Evolutionary conservation across 2,888 invertebrate genomes (phyloP), one percentile per base, ranked within the genome.

Genomic region (Seira ritae): DNA sequence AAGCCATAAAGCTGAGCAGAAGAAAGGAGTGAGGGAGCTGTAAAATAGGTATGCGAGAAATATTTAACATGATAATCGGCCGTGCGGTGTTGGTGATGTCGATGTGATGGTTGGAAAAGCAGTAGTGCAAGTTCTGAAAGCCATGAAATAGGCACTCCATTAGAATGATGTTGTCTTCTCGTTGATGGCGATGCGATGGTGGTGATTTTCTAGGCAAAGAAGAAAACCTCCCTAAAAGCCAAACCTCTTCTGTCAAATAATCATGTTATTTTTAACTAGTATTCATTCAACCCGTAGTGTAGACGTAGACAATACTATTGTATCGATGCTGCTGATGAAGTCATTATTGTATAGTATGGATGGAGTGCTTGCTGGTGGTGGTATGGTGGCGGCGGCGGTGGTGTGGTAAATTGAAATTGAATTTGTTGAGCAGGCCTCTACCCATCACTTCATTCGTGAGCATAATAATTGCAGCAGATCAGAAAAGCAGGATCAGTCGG

Each of bases 371-470:
- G n/a, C n/a, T n/a, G n/a, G n/a, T n/a, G 31, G 31, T 31, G 31
- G 31, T n/a, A n/a, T 31, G 31, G 31, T 31, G 31, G 31, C 31
- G 31, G 31, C 8, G 31, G 65, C 46, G 71, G 46, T 77, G 86
- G 85, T 82, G 88, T 85, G 85, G 87, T 87, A 87, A 89, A 89
- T 89, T 88, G 89, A 88, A 89, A 88, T 86, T 87, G 87, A 88
- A 87, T 88, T 87, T 88, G 65, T 65, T 70, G 68, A 77, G 62
- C 77, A 77, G 77, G 68, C 77, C 37, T 55, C 55, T 31, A 31
- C 31, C 31, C 31, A 31, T 31, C 31, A 31, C n/a, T 31, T 31
- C 31, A 4, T 31, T 2, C 2, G 31, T 31, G 31, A 31, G 31
- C 31, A 31, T 31, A 31, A 31, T 31, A 31, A 31, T 31, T 31